phyloP scores from a whole-genome alignment of 2,888 invertebrate species.

The Fragum whitleyi region DNA sequence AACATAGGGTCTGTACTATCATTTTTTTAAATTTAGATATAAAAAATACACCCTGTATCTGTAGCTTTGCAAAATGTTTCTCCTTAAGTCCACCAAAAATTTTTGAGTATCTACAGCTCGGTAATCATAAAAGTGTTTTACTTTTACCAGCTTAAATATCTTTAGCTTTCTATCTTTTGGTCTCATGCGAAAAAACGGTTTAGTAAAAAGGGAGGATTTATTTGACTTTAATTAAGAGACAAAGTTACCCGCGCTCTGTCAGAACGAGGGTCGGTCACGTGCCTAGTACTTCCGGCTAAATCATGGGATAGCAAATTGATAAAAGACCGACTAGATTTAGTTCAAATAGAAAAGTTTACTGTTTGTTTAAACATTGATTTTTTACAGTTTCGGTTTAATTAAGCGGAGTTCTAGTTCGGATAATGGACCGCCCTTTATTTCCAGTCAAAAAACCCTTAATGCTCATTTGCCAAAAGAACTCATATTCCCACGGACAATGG shows the following conservation, averaged over 20 bases:
- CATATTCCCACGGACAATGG: no score
- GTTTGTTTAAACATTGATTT: conserved; percentile 14
- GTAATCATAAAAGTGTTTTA: no score
- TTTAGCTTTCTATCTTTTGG: no score
- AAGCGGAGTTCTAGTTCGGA: background rate
- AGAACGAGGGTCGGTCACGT: conserved; percentile 21
- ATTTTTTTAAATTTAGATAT: no score
- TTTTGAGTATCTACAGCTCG: no score
- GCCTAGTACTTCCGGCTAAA: conserved; percentile 19
- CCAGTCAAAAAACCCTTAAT: background rate
- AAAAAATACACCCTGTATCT: no score
- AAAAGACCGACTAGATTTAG: background rate
- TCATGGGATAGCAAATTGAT: conserved; percentile 21
- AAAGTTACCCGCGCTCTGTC: background rate
- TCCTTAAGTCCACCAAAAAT: no score
- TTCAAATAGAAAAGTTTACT: conserved; percentile 13
- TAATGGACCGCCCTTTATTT: background rate
- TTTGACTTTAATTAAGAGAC: conserved; percentile 25
- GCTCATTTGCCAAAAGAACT: no score
- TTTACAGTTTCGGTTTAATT: conserved; percentile 8
- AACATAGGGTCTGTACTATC: no score
- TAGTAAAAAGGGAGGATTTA: conserved; percentile 10
- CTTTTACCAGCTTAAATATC: no score
- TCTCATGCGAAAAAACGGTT: no score
- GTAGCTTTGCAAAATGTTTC: no score